Evolutionary conservation across 2,113 vertebrate genomes (phyloP).

Genomic region (Strigops habroptila): DNA sequence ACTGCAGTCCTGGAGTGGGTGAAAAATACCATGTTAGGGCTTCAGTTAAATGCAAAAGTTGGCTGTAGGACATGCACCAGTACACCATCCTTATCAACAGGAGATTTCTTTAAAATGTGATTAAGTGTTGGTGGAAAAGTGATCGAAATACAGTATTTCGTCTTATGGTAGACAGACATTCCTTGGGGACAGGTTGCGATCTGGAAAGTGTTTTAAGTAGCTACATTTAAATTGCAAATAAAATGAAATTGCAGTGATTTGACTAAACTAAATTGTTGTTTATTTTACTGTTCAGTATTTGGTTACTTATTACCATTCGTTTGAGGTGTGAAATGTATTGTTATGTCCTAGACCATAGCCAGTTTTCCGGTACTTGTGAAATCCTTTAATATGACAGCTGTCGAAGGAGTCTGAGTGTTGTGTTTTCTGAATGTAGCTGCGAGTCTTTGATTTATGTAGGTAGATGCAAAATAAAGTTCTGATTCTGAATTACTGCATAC

Average conservation of each 20-base stretch:
- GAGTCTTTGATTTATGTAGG: background rate
- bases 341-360: background rate
- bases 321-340: background rate
- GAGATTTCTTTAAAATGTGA: background rate
- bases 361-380: background rate
- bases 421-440: background rate
- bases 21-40: background rate
- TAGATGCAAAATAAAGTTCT: background rate
- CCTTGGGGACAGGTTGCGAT: background rate
- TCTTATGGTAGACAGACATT: background rate
- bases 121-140: background rate
- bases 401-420: background rate
- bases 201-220: background rate
- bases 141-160: background rate
- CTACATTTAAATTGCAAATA: conserved; percentile 5
- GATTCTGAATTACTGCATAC: background rate
- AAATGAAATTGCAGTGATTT: background rate
- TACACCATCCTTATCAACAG: background rate
- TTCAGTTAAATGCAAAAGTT: background rate
- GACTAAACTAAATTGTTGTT: background rate
- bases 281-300: background rate
- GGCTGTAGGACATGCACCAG: background rate
- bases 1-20: background rate
- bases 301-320: background rate
- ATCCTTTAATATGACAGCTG: background rate